phyloP scores from a whole-genome alignment of 2,113 vertebrate species.

The Pluvialis apricaria region DNA sequence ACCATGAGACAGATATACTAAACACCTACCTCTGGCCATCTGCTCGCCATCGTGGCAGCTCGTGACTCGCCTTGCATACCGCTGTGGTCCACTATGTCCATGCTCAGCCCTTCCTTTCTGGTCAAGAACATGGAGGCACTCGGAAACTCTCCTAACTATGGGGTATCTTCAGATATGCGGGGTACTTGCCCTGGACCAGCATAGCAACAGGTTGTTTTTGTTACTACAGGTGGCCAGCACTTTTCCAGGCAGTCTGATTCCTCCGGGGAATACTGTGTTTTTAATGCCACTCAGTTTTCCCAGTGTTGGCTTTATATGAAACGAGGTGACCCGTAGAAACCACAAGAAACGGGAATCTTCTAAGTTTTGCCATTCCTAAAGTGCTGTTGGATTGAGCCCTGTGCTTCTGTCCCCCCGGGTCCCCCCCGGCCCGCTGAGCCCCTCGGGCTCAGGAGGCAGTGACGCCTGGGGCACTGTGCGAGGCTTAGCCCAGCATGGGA shows the following conservation, averaged over 20 bases:
- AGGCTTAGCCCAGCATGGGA: background rate
- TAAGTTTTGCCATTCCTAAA: background rate
- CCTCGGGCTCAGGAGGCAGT: accelerated
- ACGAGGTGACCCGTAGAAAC: background rate
- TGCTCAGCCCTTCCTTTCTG: background rate
- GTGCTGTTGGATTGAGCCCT: background rate
- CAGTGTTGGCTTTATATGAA: background rate
- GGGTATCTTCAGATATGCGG: background rate
- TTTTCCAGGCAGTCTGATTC: background rate
- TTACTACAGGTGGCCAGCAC: background rate
- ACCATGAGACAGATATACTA: background rate
- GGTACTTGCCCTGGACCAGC: background rate
- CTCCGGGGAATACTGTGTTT: background rate
- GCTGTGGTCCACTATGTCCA: accelerated
- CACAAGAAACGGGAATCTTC: background rate
- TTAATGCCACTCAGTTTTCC: background rate
- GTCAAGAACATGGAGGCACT: background rate
- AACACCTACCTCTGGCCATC: background rate
- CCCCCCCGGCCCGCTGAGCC: background rate
- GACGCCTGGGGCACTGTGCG: accelerated
- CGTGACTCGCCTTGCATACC: background rate
- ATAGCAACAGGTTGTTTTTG: background rate
- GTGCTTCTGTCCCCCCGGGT: background rate
- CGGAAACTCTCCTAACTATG: background rate
- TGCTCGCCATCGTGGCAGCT: background rate